phyloP scores from a whole-genome alignment of 1,140 invertebrate genomes.

The Drosophila arawakana region DNA sequence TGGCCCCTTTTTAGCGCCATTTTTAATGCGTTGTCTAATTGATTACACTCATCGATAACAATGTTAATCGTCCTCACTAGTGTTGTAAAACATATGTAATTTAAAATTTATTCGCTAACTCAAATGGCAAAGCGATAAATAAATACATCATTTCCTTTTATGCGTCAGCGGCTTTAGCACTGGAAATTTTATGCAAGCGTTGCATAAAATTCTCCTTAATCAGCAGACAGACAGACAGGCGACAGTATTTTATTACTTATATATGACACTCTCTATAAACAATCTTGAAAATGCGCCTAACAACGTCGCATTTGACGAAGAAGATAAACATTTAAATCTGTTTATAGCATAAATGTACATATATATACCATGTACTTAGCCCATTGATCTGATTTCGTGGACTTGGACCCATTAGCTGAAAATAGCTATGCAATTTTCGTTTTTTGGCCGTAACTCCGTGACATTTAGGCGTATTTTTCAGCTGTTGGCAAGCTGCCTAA shows the following conservation, averaged over 20 bases:
- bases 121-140: slow-evolving; percentile 12
- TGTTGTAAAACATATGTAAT: slow-evolving; percentile 11
- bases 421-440: slow-evolving; percentile 27
- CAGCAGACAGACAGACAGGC: too few species aligned
- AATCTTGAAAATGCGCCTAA: too few species aligned
- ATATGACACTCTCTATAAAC: neutral
- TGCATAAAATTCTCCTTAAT: neutral
- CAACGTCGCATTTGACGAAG: too few species aligned
- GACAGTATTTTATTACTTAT: neutral
- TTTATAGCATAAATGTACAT: neutral
- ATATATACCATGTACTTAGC: slow-evolving; percentile 10
- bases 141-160: slow-evolving; percentile 20
- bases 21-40: slow-evolving; percentile 35
- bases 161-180: slow-evolving; percentile 28
- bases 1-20: slow-evolving; percentile 61
- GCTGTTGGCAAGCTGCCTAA: slow-evolving; percentile 19
- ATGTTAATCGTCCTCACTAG: slow-evolving; percentile 6
- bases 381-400: slow-evolving; percentile 33
- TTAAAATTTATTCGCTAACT: slow-evolving; percentile 8
- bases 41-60: slow-evolving; percentile 32
- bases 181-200: slow-evolving; percentile 8
- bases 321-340: too few species aligned
- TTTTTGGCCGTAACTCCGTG: slow-evolving; percentile 40
- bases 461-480: slow-evolving; percentile 22
- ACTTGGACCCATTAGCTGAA: slow-evolving; percentile 43